phyloP scores from a whole-genome alignment of 2,113 vertebrate species.

The Oreochromis spilurus region DNA sequence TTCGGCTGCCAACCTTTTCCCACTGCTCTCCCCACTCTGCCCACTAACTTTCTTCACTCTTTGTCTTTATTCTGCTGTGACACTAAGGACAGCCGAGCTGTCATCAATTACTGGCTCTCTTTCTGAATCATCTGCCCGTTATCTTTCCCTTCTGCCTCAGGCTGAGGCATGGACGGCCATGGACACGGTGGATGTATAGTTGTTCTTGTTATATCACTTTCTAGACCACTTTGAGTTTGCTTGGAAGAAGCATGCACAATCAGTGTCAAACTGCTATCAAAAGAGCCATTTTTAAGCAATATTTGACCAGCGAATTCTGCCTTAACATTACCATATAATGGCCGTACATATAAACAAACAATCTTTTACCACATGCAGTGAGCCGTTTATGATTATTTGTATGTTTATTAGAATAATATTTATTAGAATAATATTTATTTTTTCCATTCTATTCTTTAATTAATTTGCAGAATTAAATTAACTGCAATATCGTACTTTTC shows the following conservation, averaged over 20 bases:
- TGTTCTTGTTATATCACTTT: neutral
- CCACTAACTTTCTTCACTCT: neutral
- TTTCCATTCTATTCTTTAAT: neutral
- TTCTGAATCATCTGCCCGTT: neutral
- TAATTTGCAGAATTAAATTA: neutral
- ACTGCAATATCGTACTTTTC: neutral
- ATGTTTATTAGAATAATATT: neutral
- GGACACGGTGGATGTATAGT: neutral
- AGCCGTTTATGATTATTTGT: neutral
- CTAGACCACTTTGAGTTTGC: neutral
- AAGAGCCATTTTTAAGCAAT: neutral
- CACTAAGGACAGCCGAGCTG: neutral
- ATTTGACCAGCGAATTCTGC: neutral
- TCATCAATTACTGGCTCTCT: neutral
- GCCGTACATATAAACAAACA: neutral
- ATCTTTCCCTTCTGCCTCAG: neutral
- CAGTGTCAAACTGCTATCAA: neutral
- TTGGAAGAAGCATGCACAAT: neutral
- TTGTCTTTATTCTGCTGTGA: neutral
- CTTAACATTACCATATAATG: neutral
- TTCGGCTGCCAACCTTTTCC: neutral
- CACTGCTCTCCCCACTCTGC: neutral
- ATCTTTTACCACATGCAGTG: neutral
- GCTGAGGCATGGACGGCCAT: neutral
- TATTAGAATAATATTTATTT: neutral